These are phyloP conservation scores for Camponotus floridanus DNA, from an alignment of 1,140 invertebrate genomes.

Conservation along the genomic window DNA sequence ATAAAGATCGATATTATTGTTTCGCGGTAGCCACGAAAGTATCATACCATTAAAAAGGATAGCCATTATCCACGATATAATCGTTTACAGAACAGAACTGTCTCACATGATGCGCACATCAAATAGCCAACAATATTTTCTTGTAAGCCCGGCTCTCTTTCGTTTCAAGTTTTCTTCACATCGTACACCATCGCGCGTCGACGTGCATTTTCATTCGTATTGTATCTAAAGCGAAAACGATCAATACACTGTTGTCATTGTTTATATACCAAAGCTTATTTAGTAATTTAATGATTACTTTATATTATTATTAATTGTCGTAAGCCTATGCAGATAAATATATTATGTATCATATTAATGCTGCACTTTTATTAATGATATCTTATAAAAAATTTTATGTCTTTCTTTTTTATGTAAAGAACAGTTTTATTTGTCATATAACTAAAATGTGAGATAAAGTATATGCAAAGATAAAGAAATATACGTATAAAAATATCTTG, in stretches of 20 bases:
- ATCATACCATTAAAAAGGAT: conserved; percentile 24
- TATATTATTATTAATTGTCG: conserved; percentile 84
- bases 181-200: conserved; percentile 62
- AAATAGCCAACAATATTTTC: conserved; percentile 73
- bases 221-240: conserved; percentile 70
- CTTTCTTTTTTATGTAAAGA: not conserved
- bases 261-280: conserved; percentile 86
- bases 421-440: not conserved
- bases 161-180: conserved; percentile 61
- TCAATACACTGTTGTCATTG: conserved; percentile 81
- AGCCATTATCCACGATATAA: conserved; percentile 47
- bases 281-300: conserved; percentile 67
- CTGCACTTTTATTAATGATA: conserved; percentile 4
- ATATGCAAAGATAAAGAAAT: not conserved
- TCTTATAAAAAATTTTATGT: not conserved
- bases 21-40: conserved; percentile 65
- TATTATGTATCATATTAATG: conserved; percentile 82
- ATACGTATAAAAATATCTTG: not conserved
- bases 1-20: conserved; percentile 69
- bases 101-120: conserved; percentile 71
- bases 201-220: conserved; percentile 67
- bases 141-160: conserved; percentile 60
- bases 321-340: conserved; percentile 84
- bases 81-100: conserved; percentile 49
- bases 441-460: not conserved